A percentile compares a stretch with the other conserved stretches of the same genome.
phyloP scores from a whole-genome alignment of 2,888 invertebrate genomes.

The Parnassius apollo region DNA sequence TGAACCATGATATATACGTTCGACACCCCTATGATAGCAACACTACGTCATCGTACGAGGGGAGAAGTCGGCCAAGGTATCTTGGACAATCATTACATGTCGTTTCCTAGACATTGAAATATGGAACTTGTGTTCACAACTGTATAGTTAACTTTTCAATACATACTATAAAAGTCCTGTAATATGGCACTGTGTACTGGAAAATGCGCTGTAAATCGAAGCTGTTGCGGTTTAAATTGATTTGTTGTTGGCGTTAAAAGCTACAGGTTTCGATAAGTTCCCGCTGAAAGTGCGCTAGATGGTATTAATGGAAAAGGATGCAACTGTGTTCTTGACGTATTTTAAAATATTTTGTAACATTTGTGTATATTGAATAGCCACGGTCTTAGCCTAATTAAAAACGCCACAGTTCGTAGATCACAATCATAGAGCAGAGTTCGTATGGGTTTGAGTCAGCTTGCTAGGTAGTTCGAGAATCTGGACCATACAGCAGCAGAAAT shows the following conservation, averaged over 20 bases:
- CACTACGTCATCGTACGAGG: conserved; percentile 37
- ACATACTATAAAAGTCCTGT: conserved; percentile 17
- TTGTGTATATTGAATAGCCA: no score
- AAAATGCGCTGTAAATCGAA: conserved; percentile 11
- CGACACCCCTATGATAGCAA: conserved; percentile 45
- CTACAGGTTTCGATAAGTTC: conserved; percentile 74
- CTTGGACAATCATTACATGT: conserved; percentile 51
- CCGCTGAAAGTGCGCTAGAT: conserved; percentile 57
- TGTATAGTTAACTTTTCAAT: conserved; percentile 17
- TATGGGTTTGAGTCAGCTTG: no score
- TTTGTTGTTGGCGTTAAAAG: conserved; percentile 43
- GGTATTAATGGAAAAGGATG: conserved; percentile 38
- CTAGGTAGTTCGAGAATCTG: no score
- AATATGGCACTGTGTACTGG: neutral
- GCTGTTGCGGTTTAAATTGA: conserved; percentile 30
- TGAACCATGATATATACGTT: conserved; percentile 50
- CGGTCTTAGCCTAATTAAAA: no score
- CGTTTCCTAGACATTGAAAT: conserved; percentile 15
- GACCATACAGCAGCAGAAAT: no score
- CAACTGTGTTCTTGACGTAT: conserved; percentile 34
- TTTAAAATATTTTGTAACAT: no score
- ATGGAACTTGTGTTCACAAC: neutral
- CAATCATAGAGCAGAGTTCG: no score
- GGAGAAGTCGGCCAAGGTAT: conserved; percentile 40
- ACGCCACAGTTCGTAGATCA: no score